Conservation (phyloP, 2,113 vertebrate species). For the Perca flavescens region DNA sequence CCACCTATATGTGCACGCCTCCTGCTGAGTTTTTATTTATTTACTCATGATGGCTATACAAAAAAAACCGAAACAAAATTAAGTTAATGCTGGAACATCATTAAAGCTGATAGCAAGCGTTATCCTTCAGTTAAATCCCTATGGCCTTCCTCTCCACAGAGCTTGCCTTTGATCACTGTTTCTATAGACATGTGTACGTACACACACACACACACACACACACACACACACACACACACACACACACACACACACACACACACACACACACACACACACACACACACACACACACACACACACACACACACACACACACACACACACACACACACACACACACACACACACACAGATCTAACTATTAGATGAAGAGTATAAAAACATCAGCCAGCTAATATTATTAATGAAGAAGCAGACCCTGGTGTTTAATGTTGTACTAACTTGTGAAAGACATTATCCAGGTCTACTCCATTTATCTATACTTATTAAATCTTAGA, state of each 20-base stretch:
- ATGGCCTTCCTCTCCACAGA: constrained; percentile 10
- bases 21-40: neutral
- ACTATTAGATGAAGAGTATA: constrained; percentile 8
- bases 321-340: neutral
- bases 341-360: neutral
- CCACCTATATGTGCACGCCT: neutral
- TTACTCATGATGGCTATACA: neutral
- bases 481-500: neutral
- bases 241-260: too few species aligned
- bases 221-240: neutral
- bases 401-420: neutral
- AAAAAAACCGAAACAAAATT: neutral
- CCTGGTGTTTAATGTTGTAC: neutral
- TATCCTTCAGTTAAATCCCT: constrained; percentile 26
- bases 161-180: constrained; percentile 28
- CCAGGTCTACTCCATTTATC: neutral
- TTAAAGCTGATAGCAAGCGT: constrained; percentile 7
- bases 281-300: neutral
- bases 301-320: too few species aligned
- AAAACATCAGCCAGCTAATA: constrained; percentile 13
- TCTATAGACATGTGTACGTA: neutral
- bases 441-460: neutral
- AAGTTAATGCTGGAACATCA: constrained; percentile 12
- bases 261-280: too few species aligned
- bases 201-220: neutral